Evolutionary conservation across 2,797 vertebrate species (phyloP).

Genomic region (Etheostoma nigrum): DNA sequence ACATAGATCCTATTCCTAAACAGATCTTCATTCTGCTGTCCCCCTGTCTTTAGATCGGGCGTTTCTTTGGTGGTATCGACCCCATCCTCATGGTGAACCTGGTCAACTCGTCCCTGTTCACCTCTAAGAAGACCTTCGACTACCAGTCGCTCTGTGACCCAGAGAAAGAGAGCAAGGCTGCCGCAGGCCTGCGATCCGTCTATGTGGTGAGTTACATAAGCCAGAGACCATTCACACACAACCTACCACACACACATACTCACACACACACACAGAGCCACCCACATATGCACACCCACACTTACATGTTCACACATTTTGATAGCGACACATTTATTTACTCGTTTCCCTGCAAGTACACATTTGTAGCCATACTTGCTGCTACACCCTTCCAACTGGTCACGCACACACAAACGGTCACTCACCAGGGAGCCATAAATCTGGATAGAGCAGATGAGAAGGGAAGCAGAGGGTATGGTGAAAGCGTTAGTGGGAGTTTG

Average conservation of each 20-base stretch:
- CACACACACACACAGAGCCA: conserved; percentile 25
- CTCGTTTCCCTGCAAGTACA: conserved; percentile 32
- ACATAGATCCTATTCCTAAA: not conserved
- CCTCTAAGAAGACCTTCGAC: conserved; percentile 94
- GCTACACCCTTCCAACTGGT: conserved; percentile 13
- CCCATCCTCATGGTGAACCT: conserved; percentile 92
- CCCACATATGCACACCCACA: conserved; percentile 24
- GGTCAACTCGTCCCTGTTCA: conserved; percentile 92
- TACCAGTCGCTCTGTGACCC: conserved; percentile 95
- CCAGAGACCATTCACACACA: conserved; percentile 52
- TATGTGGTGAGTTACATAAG: conserved; percentile 91
- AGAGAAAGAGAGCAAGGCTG: conserved; percentile 86
- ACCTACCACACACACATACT: not conserved
- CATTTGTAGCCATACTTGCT: conserved; percentile 35
- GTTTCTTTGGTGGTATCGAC: conserved; percentile 95
- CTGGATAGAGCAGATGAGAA: conserved; percentile 65
- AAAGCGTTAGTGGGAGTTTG: conserved; percentile 74
- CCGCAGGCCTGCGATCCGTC: conserved; percentile 91
- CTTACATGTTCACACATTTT: conserved; percentile 57
- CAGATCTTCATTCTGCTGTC: not conserved
- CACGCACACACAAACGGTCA: conserved; percentile 26
- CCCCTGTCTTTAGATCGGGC: conserved; percentile 87
- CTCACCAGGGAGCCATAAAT: conserved; percentile 71
- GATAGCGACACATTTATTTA: conserved; percentile 32
- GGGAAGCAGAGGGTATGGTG: conserved; percentile 72